Evolutionary conservation across 2,797 vertebrate species (phyloP).

Genomic region (Leucoraja ocellata): DNA sequence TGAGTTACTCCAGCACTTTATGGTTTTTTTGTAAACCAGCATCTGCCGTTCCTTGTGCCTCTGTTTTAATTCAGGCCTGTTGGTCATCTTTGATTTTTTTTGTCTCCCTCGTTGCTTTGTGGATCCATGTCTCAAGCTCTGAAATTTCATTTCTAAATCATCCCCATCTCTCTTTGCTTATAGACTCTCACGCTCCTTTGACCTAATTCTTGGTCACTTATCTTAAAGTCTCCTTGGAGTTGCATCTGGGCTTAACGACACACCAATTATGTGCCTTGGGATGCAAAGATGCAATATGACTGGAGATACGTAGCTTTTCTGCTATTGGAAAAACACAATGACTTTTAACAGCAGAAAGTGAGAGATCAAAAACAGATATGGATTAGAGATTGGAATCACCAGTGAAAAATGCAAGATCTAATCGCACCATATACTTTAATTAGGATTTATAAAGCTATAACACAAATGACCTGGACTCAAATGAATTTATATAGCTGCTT

Average conservation of each 20-base stretch:
- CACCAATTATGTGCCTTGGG: not conserved
- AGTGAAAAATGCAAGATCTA: not conserved
- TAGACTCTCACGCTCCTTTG: not conserved
- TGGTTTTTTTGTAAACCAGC: too few relatives aligned
- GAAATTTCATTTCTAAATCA: not conserved
- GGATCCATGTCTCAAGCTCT: not conserved
- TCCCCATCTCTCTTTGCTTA: not conserved
- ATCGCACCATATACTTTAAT: not conserved
- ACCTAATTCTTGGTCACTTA: not conserved
- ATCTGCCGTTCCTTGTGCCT: too few relatives aligned
- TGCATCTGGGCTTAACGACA: not conserved
- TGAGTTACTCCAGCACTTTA: too few relatives aligned
- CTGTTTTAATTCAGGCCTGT: not conserved
- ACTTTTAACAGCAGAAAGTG: not conserved
- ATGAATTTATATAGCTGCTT: not conserved
- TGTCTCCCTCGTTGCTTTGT: not conserved
- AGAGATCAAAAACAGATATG: not conserved
- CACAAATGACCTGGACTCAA: not conserved
- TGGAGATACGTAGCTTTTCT: not conserved
- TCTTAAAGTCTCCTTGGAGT: not conserved
- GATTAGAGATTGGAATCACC: not conserved
- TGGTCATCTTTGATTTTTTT: not conserved
- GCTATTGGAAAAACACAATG: not conserved
- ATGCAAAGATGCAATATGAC: not conserved
- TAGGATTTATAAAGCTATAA: not conserved